Base-by-base conservation (phyloP, 2,797 vertebrate genomes). In the Hylomyscus alleni region DNA sequence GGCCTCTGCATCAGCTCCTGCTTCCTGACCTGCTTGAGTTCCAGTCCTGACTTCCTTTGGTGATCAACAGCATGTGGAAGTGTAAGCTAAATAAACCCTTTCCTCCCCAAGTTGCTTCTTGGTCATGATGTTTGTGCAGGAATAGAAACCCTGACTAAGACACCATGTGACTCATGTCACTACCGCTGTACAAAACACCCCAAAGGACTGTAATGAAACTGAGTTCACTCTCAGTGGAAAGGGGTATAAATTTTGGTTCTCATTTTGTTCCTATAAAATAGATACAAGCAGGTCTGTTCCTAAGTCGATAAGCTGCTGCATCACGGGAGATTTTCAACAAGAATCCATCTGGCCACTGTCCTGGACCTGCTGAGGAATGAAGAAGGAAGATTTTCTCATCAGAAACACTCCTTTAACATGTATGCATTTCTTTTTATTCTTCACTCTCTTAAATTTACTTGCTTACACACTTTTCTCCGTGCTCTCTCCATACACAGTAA, bases 131-230 rank as follows among this genome's bases (percentile, higher is more conserved):
- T n/a, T n/a, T n/a, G n/a, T n/a, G n/a, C n/a, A n/a, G n/a, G n/a
- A n/a, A n/a, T n/a, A n/a, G n/a, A n/a, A n/a, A n/a, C n/a, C n/a
- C n/a, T n/a, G n/a, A n/a, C n/a, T n/a, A n/a, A n/a, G n/a, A n/a
- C n/a, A n/a, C n/a, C n/a, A 52, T 99, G 97, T 99, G 99, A 95
- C 99, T 99, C 34, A 99, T 99, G 85, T 99, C 98, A 99, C 99
- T 60, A 99, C 99, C 96, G 99, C 87, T 99, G 99, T 92, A 99
- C 99, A 98, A 99, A 99, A 67, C 99, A 98, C 95, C 99, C 99
- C 8, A 99, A 99, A 34, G 99, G 99, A 95, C 99, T 99, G 47
- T 99, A 98, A 97, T 99, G 99, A 50, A 98, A 97, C 97, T 99
- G 99, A 97, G 99, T 98, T 89, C 99, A 98, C 96, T 99, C 99